Conservation (phyloP, 2,797 vertebrate genomes). For the Ptychobarbus kaznakovi region DNA sequence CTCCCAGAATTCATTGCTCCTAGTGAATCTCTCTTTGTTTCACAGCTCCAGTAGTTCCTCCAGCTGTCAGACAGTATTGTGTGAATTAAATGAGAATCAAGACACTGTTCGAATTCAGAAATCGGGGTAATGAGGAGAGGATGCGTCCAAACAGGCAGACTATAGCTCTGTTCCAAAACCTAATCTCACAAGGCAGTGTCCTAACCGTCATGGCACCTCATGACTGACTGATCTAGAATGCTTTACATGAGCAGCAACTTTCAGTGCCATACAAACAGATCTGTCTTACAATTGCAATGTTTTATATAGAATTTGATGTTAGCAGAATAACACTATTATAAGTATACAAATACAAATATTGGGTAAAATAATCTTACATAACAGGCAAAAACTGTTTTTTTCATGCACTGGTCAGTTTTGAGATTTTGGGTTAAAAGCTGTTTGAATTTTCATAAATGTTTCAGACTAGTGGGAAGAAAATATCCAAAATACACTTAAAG, state of each 20-base stretch:
- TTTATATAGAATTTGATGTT: not conserved
- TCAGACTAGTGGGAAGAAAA: not conserved
- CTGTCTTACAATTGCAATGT: not conserved
- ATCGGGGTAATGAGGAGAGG: slow-evolving; percentile 20
- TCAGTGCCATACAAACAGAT: not conserved
- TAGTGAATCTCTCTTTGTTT: slow-evolving; percentile 43
- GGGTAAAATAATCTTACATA: not conserved
- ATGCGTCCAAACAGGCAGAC: slow-evolving; percentile 27
- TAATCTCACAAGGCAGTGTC: slow-evolving; percentile 1
- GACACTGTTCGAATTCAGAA: slow-evolving; percentile 25
- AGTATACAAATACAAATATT: not conserved
- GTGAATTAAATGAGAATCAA: slow-evolving; percentile 40
- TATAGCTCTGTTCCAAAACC: not conserved
- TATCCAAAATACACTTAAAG: not conserved
- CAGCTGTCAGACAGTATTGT: slow-evolving; percentile 25
- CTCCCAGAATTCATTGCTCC: slow-evolving; percentile 43
- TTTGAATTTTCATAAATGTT: not conserved
- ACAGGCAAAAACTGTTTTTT: not conserved
- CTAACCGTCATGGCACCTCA: not conserved
- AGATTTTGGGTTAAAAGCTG: not conserved
- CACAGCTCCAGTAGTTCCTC: slow-evolving; percentile 29
- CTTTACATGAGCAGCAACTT: not conserved
- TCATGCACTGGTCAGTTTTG: not conserved
- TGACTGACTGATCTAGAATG: not conserved
- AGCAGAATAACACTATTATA: not conserved